Percentiles rank a stretch among this genome's conserved stretches.
These are phyloP conservation scores for Hirudinaria manillensis DNA, from an alignment of 2,888 invertebrate genomes.

Conservation along the genomic window DNA sequence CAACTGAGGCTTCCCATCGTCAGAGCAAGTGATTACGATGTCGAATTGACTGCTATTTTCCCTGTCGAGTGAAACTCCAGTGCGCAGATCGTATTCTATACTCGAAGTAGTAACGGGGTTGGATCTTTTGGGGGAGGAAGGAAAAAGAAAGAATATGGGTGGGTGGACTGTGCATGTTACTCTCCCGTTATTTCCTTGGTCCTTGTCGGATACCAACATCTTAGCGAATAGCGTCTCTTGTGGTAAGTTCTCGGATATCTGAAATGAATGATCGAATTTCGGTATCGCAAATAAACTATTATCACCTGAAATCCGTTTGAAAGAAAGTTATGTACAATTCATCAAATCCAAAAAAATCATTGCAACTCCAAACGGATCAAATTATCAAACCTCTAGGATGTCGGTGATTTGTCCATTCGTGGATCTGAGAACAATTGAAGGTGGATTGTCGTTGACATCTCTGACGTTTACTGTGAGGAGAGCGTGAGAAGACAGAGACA, in stretches of 20 bases:
- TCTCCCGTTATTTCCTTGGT: constrained; percentile 16
- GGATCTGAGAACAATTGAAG: constrained; percentile 36
- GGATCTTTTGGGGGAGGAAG: neutral
- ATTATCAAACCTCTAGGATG: constrained; percentile 10
- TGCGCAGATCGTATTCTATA: neutral
- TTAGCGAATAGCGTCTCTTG: constrained; percentile 29
- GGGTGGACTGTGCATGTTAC: constrained; percentile 3
- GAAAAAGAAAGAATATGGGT: neutral
- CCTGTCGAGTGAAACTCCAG: neutral
- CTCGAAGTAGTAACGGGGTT: neutral
- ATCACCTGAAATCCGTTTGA: too few relatives aligned
- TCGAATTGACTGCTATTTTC: neutral
- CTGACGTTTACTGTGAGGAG: constrained; percentile 34
- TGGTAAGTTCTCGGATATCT: constrained; percentile 33
- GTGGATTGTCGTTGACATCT: constrained; percentile 39
- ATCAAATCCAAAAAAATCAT: too few relatives aligned
- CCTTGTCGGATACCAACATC: constrained; percentile 32
- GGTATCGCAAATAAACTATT: too few relatives aligned
- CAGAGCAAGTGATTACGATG: neutral
- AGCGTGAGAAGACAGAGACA: constrained; percentile 32
- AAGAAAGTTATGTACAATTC: neutral
- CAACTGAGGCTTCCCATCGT: neutral
- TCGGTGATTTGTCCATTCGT: constrained; percentile 1
- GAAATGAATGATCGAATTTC: neutral
- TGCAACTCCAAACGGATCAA: neutral